Base-by-base conservation (phyloP, 2,113 vertebrate genomes). In the Cryptotis parvus region DNA sequence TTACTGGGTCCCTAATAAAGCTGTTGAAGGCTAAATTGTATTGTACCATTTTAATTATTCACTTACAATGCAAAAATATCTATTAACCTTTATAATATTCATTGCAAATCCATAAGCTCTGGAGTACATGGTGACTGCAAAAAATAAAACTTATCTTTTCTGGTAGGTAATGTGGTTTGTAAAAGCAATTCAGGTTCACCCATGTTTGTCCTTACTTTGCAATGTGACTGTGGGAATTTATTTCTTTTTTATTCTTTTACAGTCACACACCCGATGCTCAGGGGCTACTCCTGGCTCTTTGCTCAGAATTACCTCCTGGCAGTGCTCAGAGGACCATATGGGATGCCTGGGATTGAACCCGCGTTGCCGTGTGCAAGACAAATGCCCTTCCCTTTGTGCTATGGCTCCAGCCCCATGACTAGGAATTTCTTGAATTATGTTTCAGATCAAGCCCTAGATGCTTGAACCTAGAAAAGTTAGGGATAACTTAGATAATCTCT, bases 1-100 rank as follows among this genome's bases (percentile, higher is more conserved):
- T 87, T 94, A 43, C 14, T 89, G 45, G 52, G 31, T n/a, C 93
- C 75, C 1, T 9, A 79, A 74, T 65, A 80, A 85, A 61, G 77
- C 75, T 73, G 2, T 74, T 65, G 2, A 41, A 35, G 43, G 8
- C 3, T 80, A 3, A 89, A 81, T 90, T 91, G 49, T 81, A 39
- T 73, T n/a, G 0, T 43, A 93, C 10, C 11, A 68, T 12, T 41
- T 78, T 11, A 29, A 41, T 85, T 65, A 73, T 63, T 84, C 52
- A 35, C 52, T 90, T 73, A 80, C 35, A n/a, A 4, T 2, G 70
- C 82, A 90, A 81, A 63, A 79, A 33, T 16, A 14, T 68, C 76
- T 37, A 41, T 73, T 31, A 26, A 77, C 10, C 1, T 63, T 68
- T 69, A 45, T 77, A 87, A 15, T 66, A 33, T 43, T 82, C 22